Evolutionary conservation across 2,113 vertebrate species (phyloP), one percentile per base, ranked within the genome.

Genomic region (Chiloscyllium plagiosum): DNA sequence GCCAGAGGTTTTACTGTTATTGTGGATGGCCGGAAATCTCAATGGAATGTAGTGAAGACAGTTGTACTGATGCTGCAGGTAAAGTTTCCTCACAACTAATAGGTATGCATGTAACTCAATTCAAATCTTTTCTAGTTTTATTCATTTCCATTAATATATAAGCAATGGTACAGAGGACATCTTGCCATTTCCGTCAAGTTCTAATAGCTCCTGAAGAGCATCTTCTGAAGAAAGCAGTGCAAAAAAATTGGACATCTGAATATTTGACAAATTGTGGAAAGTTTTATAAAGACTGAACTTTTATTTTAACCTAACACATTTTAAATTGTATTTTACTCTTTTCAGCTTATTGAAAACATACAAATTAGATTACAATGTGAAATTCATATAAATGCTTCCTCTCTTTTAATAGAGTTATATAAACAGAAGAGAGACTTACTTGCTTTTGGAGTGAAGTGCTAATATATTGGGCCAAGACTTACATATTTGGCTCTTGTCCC

Each of bases 51-150:
- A 66, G 99, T 99, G 96, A 99, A 99, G 97, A 99, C 99, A 0
- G 99, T 99, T 96, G 99, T 99, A 96, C 97, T 99, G 97, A 99
- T 99, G 99, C 96, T 99, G 92, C 99, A 99, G 99, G 99, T 99
- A 98, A 97, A 96, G 78, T 70, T 96, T 85, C 76, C 29, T 86
- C 33, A 68, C 37, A 50, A 3, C 56, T 86, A 50, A 61, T 37
- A 68, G 24, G 6, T 86, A 33, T 50, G 15, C 76, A 87, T 68
- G 56, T 87, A 69, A 96, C 37, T 86, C 69, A 7, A 42, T 56
- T 68, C 19, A 94, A 89, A 50, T 61, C 24, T 90, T 10, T 61
- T 90, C 52, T 29, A 90, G 26, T 13, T 61, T 89, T 89, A 89
- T 89, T 56, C 50, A 56, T 56, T 26, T 56, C 52, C 15, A 29